A percentile compares a stretch with the other conserved stretches of the same genome.
Evolutionary conservation across 2,113 vertebrate species (phyloP).

Genomic region (Maccullochella peelii): DNA sequence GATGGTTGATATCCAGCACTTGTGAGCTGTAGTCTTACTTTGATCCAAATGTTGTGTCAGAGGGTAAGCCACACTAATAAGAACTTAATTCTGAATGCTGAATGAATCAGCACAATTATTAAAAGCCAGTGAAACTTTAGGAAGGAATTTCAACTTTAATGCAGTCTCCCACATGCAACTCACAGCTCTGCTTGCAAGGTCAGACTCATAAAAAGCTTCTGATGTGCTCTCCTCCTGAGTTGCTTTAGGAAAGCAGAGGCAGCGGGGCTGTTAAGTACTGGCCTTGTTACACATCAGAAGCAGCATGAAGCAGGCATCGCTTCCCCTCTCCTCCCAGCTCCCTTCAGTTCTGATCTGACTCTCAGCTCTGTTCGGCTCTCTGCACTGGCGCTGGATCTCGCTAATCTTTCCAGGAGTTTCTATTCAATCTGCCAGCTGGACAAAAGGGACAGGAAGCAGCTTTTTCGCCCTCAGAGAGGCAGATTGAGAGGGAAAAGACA

Average conservation of each 20-base stretch:
- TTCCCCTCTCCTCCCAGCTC: conserved; percentile 46
- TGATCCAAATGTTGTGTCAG: neutral
- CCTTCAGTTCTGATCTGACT: conserved; percentile 29
- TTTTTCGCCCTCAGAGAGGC: conserved; percentile 55
- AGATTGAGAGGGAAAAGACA: conserved; percentile 31
- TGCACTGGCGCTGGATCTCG: conserved; percentile 42
- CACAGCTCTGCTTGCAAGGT: neutral
- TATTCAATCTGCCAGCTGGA: conserved; percentile 74
- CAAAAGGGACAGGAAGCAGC: conserved; percentile 78
- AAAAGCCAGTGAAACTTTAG: neutral
- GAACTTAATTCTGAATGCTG: neutral
- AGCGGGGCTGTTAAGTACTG: conserved; percentile 15
- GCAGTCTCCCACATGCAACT: neutral
- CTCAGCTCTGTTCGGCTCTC: conserved; percentile 49
- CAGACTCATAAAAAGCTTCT: neutral
- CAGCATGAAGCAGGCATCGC: conserved; percentile 44
- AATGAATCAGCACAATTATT: neutral
- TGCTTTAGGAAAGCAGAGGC: conserved; percentile 17
- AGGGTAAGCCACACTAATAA: neutral
- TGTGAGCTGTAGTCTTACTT: neutral
- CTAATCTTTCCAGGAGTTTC: conserved; percentile 69
- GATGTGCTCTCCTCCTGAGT: conserved; percentile 25
- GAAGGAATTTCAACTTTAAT: neutral
- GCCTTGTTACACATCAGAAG: conserved; percentile 44
- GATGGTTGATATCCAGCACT: neutral